Percentiles rank a stretch among this genome's conserved stretches.
phyloP scores from a whole-genome alignment of 2,113 vertebrate species.

The Bostrychus sinensis region DNA sequence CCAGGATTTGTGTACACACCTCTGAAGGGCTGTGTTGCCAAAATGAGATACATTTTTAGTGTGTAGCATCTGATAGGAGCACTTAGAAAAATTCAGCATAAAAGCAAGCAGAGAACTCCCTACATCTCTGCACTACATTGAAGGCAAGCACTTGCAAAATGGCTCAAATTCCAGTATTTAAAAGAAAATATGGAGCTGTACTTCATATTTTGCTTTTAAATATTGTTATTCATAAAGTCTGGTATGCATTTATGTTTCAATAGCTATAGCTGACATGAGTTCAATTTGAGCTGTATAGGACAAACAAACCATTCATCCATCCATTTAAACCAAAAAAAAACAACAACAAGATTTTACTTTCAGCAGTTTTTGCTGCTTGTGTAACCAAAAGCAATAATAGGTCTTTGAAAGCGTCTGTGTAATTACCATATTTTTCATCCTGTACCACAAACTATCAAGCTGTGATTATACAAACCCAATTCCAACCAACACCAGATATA shows the following conservation, averaged over 20 bases:
- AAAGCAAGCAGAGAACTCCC: slow-evolving; percentile 29
- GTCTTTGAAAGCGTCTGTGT: slow-evolving; percentile 1
- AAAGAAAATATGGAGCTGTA: slow-evolving; percentile 15
- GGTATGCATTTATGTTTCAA: background rate
- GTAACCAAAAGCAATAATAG: background rate
- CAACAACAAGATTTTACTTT: background rate
- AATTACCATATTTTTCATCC: slow-evolving; percentile 16
- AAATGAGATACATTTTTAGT: slow-evolving; percentile 43
- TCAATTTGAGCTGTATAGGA: background rate
- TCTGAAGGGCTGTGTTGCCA: slow-evolving; percentile 46
- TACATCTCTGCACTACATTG: background rate
- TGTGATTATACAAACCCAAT: background rate
- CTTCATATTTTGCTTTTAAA: slow-evolving; percentile 1
- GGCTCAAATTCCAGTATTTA: slow-evolving; percentile 22
- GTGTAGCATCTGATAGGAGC: slow-evolving; percentile 38
- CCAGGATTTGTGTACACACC: slow-evolving; percentile 31
- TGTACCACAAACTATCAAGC: slow-evolving; percentile 7
- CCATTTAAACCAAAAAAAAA: background rate
- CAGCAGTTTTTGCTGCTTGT: too few species aligned
- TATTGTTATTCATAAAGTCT: background rate
- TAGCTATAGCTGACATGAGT: background rate
- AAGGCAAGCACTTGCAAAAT: slow-evolving; percentile 32
- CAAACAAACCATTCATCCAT: background rate
- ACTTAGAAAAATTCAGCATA: slow-evolving; percentile 25
- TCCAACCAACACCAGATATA: too few species aligned